A percentile compares a stretch with the other conserved stretches of the same genome.
Evolutionary conservation across 2,113 vertebrate species (phyloP).

Genomic region (Holacanthus passer): DNA sequence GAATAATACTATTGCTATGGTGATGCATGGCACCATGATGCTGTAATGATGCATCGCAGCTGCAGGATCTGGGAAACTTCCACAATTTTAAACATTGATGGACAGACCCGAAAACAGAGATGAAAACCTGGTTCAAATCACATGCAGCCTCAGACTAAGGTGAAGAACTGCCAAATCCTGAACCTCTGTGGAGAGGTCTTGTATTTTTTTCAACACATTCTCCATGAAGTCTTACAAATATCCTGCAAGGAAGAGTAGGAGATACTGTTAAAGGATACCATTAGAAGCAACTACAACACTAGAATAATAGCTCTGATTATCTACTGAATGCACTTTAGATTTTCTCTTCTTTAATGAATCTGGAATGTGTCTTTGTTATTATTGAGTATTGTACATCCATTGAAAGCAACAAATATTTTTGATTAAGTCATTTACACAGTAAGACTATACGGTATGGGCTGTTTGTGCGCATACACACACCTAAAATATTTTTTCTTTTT

Average conservation of each 20-base stretch:
- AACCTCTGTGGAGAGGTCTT: not conserved
- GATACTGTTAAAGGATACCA: not conserved
- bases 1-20: conserved; percentile 9
- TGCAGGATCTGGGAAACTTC: conserved; percentile 13
- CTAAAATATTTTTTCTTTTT: not conserved
- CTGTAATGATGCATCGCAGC: conserved; percentile 10
- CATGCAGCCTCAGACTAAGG: not conserved
- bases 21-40: not conserved
- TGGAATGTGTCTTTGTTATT: not conserved
- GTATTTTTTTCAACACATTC: not conserved
- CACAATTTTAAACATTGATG: conserved; percentile 9
- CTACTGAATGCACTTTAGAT: not conserved
- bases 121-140: conserved; percentile 25
- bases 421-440: not conserved
- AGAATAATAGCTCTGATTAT: not conserved
- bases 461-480: not conserved
- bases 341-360: not conserved
- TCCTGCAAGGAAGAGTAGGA: not conserved
- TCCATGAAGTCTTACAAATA: not conserved
- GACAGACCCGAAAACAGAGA: not conserved
- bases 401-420: not conserved
- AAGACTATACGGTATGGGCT: not conserved
- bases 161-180: conserved; percentile 7
- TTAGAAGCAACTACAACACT: not conserved
- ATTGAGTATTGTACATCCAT: not conserved